Conservation (phyloP, 2,888 invertebrate genomes). For the Lepidochrysops patricia region DNA sequence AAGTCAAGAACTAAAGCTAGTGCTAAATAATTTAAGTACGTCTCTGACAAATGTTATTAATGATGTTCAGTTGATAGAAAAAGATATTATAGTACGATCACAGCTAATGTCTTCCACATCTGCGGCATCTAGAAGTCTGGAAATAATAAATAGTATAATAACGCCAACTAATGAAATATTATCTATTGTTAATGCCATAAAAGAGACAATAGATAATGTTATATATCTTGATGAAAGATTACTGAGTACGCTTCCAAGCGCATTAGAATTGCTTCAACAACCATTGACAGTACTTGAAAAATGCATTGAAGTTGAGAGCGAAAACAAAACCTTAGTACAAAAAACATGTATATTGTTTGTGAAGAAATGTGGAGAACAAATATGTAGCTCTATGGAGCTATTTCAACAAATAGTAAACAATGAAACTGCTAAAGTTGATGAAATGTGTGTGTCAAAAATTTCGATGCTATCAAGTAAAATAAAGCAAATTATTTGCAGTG, state of each 20-base stretch:
- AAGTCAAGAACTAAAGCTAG: slow-evolving; percentile 45
- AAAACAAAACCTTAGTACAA: slow-evolving; percentile 79
- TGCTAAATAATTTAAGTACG: slow-evolving; percentile 36
- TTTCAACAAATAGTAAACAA: slow-evolving; percentile 53
- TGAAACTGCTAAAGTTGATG: slow-evolving; percentile 56
- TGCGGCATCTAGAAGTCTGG: slow-evolving; percentile 78
- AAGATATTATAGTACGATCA: slow-evolving; percentile 78
- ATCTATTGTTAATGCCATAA: slow-evolving; percentile 72
- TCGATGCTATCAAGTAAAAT: slow-evolving; percentile 65
- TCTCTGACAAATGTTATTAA: slow-evolving; percentile 66
- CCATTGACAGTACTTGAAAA: slow-evolving; percentile 79
- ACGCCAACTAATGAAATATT: slow-evolving; percentile 78
- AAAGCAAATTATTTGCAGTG: slow-evolving; percentile 58
- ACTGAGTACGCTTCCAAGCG: slow-evolving; percentile 71
- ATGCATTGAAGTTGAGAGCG: slow-evolving; percentile 79
- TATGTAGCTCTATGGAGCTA: slow-evolving; percentile 70
- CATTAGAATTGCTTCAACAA: slow-evolving; percentile 78
- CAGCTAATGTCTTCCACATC: slow-evolving; percentile 79
- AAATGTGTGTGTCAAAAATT: slow-evolving; percentile 54
- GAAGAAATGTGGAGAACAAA: slow-evolving; percentile 72
- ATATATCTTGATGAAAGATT: slow-evolving; percentile 64
- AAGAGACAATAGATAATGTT: slow-evolving; percentile 51
- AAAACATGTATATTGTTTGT: slow-evolving; percentile 79
- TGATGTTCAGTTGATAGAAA: slow-evolving; percentile 76
- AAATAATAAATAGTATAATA: slow-evolving; percentile 76